Conservation (phyloP, 1,140 invertebrate genomes). For the Drosophila repleta region DNA sequence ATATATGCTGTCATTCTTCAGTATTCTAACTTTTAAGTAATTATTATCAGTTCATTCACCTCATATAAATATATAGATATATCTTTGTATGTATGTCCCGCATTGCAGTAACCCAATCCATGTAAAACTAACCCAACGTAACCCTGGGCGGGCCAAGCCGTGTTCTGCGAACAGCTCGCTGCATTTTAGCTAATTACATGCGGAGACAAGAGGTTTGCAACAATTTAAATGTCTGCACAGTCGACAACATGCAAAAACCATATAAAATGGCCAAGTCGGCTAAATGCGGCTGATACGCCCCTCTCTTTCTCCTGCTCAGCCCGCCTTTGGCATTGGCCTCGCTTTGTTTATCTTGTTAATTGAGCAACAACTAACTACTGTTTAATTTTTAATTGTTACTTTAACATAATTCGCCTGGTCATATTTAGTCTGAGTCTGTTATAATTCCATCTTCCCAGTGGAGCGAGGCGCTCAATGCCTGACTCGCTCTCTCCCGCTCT, state of each 20-base stretch:
- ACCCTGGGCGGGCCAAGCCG: neutral
- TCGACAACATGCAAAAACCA: constrained; percentile 25
- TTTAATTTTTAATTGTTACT: constrained; percentile 76
- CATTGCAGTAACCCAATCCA: constrained; percentile 9
- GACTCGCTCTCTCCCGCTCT: neutral
- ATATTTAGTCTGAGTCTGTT: constrained; percentile 27
- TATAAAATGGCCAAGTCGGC: constrained; percentile 23
- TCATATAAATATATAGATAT: neutral
- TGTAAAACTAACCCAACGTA: constrained; percentile 1
- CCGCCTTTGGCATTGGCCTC: constrained; percentile 32
- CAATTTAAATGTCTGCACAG: constrained; percentile 10
- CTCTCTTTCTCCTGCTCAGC: too few relatives aligned
- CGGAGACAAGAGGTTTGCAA: constrained; percentile 2
- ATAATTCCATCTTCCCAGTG: constrained; percentile 23
- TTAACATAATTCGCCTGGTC: constrained; percentile 51
- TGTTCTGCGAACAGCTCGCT: constrained; percentile 6
- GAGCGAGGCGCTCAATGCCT: neutral
- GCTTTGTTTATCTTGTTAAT: constrained; percentile 72
- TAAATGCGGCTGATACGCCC: too few relatives aligned
- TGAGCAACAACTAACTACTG: constrained; percentile 67
- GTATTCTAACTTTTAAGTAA: too few relatives aligned
- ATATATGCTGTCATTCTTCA: too few relatives aligned
- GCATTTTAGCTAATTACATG: constrained; percentile 49
- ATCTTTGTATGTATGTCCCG: neutral
- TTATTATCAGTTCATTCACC: constrained; percentile 30